Conservation (phyloP, 2,113 vertebrate species). For the Corythoichthys haematopterus region DNA sequence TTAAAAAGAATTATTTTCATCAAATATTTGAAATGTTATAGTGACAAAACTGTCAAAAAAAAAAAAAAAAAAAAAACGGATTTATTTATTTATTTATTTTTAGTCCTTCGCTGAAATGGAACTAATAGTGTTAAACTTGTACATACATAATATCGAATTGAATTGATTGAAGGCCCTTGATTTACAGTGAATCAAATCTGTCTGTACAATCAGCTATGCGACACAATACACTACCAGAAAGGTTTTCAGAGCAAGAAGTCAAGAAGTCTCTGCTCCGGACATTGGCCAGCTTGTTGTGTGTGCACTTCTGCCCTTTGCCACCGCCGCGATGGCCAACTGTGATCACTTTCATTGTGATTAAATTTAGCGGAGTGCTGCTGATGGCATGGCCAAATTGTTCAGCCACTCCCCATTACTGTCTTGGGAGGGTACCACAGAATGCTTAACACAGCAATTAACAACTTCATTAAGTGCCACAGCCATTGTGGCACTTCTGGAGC, state of each 20-base stretch:
- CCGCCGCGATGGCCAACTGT: constrained; percentile 30
- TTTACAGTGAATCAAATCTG: too few species aligned
- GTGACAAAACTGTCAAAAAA: too few species aligned
- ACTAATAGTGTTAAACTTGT: too few species aligned
- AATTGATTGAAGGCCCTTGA: too few species aligned
- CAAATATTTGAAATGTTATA: too few species aligned
- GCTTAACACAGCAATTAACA: constrained; percentile 81
- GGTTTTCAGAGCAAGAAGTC: not conserved
- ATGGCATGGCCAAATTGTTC: constrained; percentile 66
- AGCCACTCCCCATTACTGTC: constrained; percentile 76
- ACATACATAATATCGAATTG: too few species aligned
- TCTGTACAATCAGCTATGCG: not conserved
- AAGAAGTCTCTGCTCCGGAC: not conserved
- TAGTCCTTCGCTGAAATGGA: too few species aligned
- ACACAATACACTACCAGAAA: not conserved
- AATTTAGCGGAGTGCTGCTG: constrained; percentile 70
- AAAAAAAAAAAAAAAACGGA: too few species aligned
- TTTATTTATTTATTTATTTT: too few species aligned
- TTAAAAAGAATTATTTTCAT: too few species aligned
- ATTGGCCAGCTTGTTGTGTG: constrained; percentile 21
- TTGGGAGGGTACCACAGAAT: constrained; percentile 71
- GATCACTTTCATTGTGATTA: constrained; percentile 71
- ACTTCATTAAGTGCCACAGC: constrained; percentile 79
- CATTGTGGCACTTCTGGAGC: constrained; percentile 64
- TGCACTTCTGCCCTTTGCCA: constrained; percentile 33